These are phyloP conservation scores for Drosophila maculinotata DNA, from an alignment of 2,888 invertebrate genomes.

Conservation along the genomic window DNA sequence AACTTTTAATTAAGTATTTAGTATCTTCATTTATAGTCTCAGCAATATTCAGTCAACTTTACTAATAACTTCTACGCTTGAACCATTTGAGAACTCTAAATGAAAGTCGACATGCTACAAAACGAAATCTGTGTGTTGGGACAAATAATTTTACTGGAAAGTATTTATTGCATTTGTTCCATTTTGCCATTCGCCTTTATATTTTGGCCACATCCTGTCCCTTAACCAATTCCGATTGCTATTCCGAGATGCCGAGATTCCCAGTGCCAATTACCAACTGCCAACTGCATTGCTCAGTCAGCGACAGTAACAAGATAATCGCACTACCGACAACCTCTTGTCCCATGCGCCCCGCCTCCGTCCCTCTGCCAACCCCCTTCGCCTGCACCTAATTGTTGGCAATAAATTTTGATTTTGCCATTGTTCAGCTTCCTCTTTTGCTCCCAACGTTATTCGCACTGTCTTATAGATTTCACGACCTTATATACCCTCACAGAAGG, in stretches of 20 bases:
- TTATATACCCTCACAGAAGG: neutral
- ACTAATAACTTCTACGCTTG: neutral
- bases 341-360: neutral
- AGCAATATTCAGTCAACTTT: too few relatives aligned
- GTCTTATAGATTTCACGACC: constrained; percentile 41
- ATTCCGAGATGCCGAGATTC: neutral
- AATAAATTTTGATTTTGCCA: constrained; percentile 68
- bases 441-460: constrained; percentile 9
- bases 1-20: neutral
- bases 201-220: constrained; percentile 23
- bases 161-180: constrained; percentile 30
- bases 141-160: constrained; percentile 26
- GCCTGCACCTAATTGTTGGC: constrained; percentile 62
- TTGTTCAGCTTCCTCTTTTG: constrained; percentile 28
- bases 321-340: neutral
- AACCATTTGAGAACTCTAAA: neutral
- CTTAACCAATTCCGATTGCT: constrained; percentile 10
- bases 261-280: constrained; percentile 16
- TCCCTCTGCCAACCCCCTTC: neutral
- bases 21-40: too few relatives aligned
- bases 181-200: constrained; percentile 3
- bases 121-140: neutral
- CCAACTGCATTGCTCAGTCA: constrained; percentile 23
- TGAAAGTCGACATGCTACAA: constrained; percentile 1
- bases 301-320: constrained; percentile 39